phyloP scores from a whole-genome alignment of 1,140 invertebrate genomes.

The Drosophila serrata region DNA sequence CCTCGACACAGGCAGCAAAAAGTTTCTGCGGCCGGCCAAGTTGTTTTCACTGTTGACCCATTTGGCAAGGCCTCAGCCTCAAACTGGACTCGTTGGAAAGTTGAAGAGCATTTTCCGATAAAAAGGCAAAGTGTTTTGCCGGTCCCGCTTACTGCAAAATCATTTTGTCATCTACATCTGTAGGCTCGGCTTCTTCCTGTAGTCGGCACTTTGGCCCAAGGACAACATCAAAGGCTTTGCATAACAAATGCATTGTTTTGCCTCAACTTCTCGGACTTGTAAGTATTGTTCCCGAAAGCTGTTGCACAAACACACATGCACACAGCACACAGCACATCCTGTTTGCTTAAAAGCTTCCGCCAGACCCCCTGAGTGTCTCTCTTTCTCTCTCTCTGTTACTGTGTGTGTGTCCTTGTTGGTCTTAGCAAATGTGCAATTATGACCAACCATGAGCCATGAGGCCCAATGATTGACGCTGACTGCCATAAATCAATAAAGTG shows the following conservation, averaged over 20 bases:
- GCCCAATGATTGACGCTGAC: slow-evolving; percentile 67
- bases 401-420: slow-evolving; percentile 47
- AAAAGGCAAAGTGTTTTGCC: slow-evolving; percentile 39
- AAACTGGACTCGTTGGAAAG: slow-evolving; percentile 27
- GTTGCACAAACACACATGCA: slow-evolving; percentile 46
- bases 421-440: slow-evolving; percentile 76
- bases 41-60: slow-evolving; percentile 58
- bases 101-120: slow-evolving; percentile 49
- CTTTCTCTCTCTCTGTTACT: not conserved
- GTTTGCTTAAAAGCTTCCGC: slow-evolving; percentile 80
- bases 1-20: slow-evolving; percentile 15
- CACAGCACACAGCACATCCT: slow-evolving; percentile 65
- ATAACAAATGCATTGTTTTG: slow-evolving; percentile 79
- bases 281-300: slow-evolving; percentile 74
- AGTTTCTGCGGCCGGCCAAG: slow-evolving; percentile 43
- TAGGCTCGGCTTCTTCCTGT: slow-evolving; percentile 19
- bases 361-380: not conserved
- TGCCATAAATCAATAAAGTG: slow-evolving; percentile 78
- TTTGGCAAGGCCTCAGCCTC: slow-evolving; percentile 49
- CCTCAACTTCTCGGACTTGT: slow-evolving; percentile 66
- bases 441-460: slow-evolving; percentile 38
- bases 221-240: slow-evolving; percentile 81
- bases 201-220: slow-evolving; percentile 54
- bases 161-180: slow-evolving; percentile 65
- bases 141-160: slow-evolving; percentile 40